Evolutionary conservation across 1,140 invertebrate genomes (phyloP), one percentile per base, ranked within the genome.

Genomic region (Procambarus virginalis): DNA sequence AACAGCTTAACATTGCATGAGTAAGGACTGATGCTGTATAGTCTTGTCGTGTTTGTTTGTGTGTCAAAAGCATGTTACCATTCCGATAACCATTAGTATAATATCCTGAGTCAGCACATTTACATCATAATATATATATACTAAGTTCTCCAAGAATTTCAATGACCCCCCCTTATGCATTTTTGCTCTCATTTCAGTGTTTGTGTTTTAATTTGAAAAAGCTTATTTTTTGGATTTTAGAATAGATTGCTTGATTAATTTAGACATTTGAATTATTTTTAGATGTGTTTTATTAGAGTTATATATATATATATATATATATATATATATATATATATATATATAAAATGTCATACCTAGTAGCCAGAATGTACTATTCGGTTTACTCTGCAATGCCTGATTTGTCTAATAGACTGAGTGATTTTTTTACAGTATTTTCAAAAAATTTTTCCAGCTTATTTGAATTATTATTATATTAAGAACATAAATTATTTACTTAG

Each of bases 231-330:
- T 51, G 46, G 45, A 78, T 78, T 48, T 80, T 80, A 80, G 78
- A 55, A 51, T 80, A 80, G 78, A 58, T 20, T 84, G 82, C 82
- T 84, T 84, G 34, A 64, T 83, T 84, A 22, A 84, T 70, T 48
- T 84, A 84, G 82, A 49, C 12, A 75, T 22, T 73, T 51, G 48
- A 73, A 73, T 73, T 73, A 34, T 84, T 51, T 84, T 73, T 73
- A 70, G 82, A 49, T 14, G 48, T 12, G 46, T 48, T 68, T 34
- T 34, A 34, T 34, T 34, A 34, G 46, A 70, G 46, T 70, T 51
- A 20, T 84, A 12, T 70, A 64, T 84, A 51, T 34, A 49, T 70
- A 49, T 51, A 8, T 84, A 6, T 4, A 14, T 10, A 78, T 34
- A 48, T 34, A 34, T 34, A 34, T 34, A 34, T 34, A 34, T 34